A percentile compares a stretch with the other conserved stretches of the same genome.
Evolutionary conservation across 1,140 invertebrate species (phyloP).

Genomic region (Neelides sp.): DNA sequence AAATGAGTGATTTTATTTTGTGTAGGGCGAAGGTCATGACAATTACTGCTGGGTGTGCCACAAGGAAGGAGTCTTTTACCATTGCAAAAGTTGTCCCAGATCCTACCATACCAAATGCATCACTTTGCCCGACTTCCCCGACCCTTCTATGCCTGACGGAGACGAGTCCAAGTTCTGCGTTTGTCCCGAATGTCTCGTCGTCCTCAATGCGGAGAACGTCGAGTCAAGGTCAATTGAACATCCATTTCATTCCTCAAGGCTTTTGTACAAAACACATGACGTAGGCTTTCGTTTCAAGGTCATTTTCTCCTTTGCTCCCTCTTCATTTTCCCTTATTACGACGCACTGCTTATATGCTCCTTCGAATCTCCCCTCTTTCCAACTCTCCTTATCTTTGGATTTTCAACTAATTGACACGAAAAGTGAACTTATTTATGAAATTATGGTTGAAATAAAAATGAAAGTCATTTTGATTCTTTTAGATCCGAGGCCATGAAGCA

Average conservation of each 20-base stretch:
- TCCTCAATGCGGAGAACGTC: slow-evolving; percentile 63
- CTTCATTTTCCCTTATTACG: neutral
- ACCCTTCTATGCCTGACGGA: slow-evolving; percentile 41
- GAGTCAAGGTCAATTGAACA: slow-evolving; percentile 39
- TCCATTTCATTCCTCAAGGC: neutral
- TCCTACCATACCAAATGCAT: slow-evolving; percentile 70
- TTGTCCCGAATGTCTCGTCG: slow-evolving; percentile 70
- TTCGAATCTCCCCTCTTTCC: neutral
- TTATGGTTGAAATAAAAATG: neutral
- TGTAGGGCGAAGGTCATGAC: slow-evolving; percentile 39
- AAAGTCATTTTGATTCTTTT: slow-evolving; percentile 35
- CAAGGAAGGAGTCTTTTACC: slow-evolving; percentile 47
- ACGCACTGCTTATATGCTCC: no score
- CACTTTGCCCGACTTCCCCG: slow-evolving; percentile 29
- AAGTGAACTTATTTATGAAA: no score
- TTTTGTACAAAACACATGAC: slow-evolving; percentile 9
- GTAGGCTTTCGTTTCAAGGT: no score
- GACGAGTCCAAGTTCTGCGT: slow-evolving; percentile 55
- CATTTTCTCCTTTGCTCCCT: neutral
- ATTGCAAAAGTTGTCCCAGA: slow-evolving; percentile 71
- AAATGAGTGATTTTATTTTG: neutral
- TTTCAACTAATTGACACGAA: neutral
- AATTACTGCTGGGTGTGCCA: slow-evolving; percentile 82
- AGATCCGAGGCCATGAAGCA: slow-evolving; percentile 57
- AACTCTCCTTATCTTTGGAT: neutral